Conservation (phyloP, 2,113 vertebrate species). For the Grantiella picta region DNA sequence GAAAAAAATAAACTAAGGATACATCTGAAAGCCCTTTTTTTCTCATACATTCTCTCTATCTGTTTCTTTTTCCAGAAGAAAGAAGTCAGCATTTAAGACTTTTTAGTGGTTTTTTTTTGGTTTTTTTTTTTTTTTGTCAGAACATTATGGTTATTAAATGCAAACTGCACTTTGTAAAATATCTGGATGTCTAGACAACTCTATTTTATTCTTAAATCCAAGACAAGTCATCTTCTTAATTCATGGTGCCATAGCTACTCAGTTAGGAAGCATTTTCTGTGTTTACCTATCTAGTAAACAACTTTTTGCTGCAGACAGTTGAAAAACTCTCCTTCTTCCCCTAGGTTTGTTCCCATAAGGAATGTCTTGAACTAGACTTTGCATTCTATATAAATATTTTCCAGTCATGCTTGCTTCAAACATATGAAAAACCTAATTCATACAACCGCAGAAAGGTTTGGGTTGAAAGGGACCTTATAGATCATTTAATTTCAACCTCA, state of each 20-base stretch:
- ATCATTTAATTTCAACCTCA: neutral
- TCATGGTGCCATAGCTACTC: neutral
- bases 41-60: neutral
- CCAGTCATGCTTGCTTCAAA: neutral
- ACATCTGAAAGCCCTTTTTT: neutral
- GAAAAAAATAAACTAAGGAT: neutral
- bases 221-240: neutral
- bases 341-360: neutral
- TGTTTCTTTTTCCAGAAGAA: neutral
- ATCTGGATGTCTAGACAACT: neutral
- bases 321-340: neutral
- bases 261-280: neutral
- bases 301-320: neutral
- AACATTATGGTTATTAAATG: neutral
- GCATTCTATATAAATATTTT: neutral
- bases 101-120: neutral
- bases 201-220: neutral
- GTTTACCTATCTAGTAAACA: neutral
- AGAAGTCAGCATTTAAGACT: neutral
- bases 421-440: neutral
- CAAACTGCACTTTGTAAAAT: neutral
- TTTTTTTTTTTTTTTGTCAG: neutral
- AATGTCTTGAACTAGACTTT: neutral
- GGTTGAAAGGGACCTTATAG: neutral
- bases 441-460: accelerated